Conservation (phyloP, 1,140 invertebrate genomes). For the Aricia agestis region DNA sequence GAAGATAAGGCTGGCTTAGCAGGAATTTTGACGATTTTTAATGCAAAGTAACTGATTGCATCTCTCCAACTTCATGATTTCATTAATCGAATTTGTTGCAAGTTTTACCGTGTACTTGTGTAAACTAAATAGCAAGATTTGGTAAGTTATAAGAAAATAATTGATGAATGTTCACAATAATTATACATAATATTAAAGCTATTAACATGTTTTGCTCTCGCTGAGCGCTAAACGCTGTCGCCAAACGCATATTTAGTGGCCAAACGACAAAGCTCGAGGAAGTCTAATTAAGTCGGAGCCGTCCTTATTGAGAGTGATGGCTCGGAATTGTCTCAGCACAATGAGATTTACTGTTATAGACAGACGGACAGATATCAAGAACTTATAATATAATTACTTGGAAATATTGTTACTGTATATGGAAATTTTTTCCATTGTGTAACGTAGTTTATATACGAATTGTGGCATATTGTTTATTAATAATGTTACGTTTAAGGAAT, state of each 20-base stretch:
- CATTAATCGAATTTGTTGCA: too few species aligned
- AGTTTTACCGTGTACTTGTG: too few species aligned
- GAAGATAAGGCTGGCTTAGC: too few species aligned
- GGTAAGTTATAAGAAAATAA: too few species aligned
- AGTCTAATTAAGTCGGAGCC: slow-evolving; percentile 19
- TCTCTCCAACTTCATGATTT: too few species aligned
- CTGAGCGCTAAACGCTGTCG: neutral
- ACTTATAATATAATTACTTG: slow-evolving; percentile 12
- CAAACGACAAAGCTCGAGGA: slow-evolving; percentile 5
- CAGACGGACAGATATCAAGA: slow-evolving; percentile 2
- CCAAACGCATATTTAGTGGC: slow-evolving; percentile 4
- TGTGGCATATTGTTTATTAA: neutral
- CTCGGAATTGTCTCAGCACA: slow-evolving; percentile 11
- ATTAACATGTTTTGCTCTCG: too few species aligned
- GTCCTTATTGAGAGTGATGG: slow-evolving; percentile 14
- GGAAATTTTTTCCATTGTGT: slow-evolving; percentile 9
- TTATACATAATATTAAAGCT: too few species aligned
- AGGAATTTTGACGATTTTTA: too few species aligned
- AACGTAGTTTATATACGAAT: neutral
- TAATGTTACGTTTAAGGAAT: neutral
- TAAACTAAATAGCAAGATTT: too few species aligned
- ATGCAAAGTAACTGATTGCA: too few species aligned
- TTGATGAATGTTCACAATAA: too few species aligned
- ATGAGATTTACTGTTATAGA: slow-evolving; percentile 14
- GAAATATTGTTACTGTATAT: neutral